Conservation (phyloP, 2,113 vertebrate genomes). For the Fregetta grallaria region DNA sequence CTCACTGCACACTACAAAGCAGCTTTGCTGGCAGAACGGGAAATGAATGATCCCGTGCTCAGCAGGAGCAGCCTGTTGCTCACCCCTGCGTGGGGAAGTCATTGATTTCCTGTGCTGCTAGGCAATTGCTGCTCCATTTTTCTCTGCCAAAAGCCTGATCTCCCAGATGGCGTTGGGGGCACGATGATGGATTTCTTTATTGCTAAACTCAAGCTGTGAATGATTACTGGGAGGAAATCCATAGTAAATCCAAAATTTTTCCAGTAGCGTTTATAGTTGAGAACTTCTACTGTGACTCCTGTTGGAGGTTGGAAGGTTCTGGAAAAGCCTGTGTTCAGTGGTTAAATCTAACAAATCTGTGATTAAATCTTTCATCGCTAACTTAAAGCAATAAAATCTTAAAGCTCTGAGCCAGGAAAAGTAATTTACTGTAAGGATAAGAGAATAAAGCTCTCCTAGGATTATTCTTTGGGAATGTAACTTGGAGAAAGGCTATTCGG, state of each 20-base stretch:
- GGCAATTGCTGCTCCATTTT: constrained; percentile 32
- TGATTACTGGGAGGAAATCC: constrained; percentile 50
- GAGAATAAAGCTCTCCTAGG: constrained; percentile 27
- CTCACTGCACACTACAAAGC: neutral
- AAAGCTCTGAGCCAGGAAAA: constrained; percentile 5
- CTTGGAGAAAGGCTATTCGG: neutral
- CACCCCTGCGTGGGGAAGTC: neutral
- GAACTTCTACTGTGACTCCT: neutral
- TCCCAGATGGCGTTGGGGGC: neutral
- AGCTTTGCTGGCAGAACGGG: constrained; percentile 7
- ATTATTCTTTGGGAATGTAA: constrained; percentile 9
- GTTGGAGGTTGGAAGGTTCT: neutral
- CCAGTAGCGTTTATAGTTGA: neutral
- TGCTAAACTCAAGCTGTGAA: constrained; percentile 41
- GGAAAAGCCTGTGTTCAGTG: neutral
- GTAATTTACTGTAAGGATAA: constrained; percentile 32
- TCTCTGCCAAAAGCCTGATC: constrained; percentile 31
- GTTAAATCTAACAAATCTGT: constrained; percentile 45
- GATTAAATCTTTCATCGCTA: neutral
- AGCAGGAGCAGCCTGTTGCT: constrained; percentile 41
- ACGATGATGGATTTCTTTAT: neutral
- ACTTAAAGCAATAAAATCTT: constrained; percentile 41
- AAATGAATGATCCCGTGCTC: neutral
- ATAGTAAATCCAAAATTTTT: constrained; percentile 25
- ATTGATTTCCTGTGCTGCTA: constrained; percentile 22